Evolutionary conservation across 1,140 invertebrate genomes (phyloP).

Genomic region (Pristionchus pacificus): DNA sequence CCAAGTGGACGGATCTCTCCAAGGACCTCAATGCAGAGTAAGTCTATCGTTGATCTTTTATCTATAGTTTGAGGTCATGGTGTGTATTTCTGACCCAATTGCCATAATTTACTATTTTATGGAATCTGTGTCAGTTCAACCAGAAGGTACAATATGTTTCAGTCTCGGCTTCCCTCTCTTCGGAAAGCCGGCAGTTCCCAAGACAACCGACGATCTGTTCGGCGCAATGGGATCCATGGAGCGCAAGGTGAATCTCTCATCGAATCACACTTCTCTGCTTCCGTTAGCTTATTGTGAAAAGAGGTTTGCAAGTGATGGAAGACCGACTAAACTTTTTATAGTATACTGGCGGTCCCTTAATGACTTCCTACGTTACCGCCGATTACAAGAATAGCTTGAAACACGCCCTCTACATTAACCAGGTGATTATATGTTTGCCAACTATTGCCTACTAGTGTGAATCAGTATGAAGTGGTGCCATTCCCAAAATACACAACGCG

Average conservation of each 20-base stretch:
- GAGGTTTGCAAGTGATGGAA: background rate
- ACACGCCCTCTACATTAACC: slow-evolving; percentile 42
- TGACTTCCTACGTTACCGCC: slow-evolving; percentile 32
- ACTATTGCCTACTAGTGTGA: too few species aligned
- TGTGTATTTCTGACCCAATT: too few species aligned
- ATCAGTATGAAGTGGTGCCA: too few species aligned
- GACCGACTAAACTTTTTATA: background rate
- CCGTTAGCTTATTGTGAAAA: background rate
- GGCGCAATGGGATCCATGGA: slow-evolving; percentile 25
- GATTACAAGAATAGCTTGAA: slow-evolving; percentile 32
- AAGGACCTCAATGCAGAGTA: background rate
- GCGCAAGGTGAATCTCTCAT: background rate
- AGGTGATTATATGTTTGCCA: slow-evolving; percentile 29
- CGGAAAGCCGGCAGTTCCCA: background rate
- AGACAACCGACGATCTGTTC: slow-evolving; percentile 13
- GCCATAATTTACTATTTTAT: too few species aligned
- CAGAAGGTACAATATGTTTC: background rate
- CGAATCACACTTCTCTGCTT: slow-evolving; percentile 14
- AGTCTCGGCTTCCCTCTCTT: background rate
- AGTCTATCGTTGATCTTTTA: too few species aligned
- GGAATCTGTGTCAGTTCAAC: too few species aligned
- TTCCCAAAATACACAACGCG: too few species aligned
- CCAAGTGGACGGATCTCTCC: background rate
- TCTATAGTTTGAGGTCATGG: too few species aligned
- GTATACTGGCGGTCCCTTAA: slow-evolving; percentile 34